Evolutionary conservation across 2,888 invertebrate genomes (phyloP), one percentile per base, ranked within the genome.

Genomic region (Scelioninae gen. 1): DNA sequence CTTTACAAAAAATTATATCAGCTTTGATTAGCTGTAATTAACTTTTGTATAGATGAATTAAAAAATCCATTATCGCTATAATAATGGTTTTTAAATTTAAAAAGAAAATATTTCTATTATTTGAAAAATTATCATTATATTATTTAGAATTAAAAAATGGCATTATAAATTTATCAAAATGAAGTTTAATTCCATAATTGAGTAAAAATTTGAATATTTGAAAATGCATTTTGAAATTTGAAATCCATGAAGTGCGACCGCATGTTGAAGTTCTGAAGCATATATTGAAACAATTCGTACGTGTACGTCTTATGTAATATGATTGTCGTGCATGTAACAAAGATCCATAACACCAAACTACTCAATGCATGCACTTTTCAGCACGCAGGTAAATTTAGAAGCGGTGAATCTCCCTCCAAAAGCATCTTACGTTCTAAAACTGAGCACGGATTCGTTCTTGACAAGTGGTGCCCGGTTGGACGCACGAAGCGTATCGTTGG

Each of bases 361-460:
- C 82, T 77, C 53, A 29, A 75, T 62, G 51, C 62, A 88, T 90
- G 81, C 87, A 66, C 60, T 88, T 93, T 93, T 84, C 76, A 88
- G 85, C 55, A 66, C 32, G n/a, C 5, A 66, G 31, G 85, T 87
- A 65, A 60, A 84, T 31, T 55, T 83, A 10, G 77, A 55, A 5
- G 65, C 77, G 6, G 71, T 87, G 56, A 29, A 15, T 49, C 68
- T 87, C 47, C 85, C 79, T 31, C 65, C 84, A 5, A 86, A 83
- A 55, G 82, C 78, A 63, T 74, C 85, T 15, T 45, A 85, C 34
- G 83, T 87, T 47, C 76, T 85, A 51, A 58, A 65, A 60, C n/a
- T 72, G 47, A 69, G 75, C 56, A 75, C 66, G 23, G 53, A 68
- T 15, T 66, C 58, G 40, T 43, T 56, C 40, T 45, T 8, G 34